Conservation (phyloP, 2,113 vertebrate species). For the Pelusios castaneus region DNA sequence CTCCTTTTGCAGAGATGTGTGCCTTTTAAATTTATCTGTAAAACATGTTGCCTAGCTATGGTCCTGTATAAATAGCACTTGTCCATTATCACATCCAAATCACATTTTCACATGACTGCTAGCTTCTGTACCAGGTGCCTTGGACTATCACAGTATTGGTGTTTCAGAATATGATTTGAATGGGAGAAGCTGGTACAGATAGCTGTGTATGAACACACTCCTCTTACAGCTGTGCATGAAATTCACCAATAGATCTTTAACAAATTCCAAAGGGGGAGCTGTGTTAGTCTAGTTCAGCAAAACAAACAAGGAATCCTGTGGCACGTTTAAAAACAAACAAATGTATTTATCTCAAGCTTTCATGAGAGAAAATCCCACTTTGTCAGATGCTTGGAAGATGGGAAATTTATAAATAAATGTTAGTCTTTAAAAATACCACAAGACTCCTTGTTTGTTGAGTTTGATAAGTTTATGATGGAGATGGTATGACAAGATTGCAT, state of each 20-base stretch:
- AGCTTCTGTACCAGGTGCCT: background rate
- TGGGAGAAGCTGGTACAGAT: background rate
- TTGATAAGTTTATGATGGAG: background rate
- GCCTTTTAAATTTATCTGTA: background rate
- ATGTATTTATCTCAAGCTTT: too few relatives aligned
- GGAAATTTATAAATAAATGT: too few relatives aligned
- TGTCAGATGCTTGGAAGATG: too few relatives aligned
- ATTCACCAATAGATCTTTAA: background rate
- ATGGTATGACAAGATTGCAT: too few relatives aligned
- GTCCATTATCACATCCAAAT: too few relatives aligned
- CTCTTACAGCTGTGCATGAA: background rate
- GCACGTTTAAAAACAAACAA: too few relatives aligned
- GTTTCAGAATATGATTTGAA: too few relatives aligned
- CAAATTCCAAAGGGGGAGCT: background rate
- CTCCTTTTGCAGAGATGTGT: background rate
- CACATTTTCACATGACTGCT: background rate
- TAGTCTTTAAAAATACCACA: too few relatives aligned
- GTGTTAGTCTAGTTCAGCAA: too few relatives aligned
- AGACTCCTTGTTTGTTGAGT: too few relatives aligned
- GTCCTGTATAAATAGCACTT: background rate
- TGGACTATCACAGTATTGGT: background rate
- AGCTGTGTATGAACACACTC: background rate
- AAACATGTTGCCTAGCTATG: background rate
- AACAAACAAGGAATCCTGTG: too few relatives aligned
- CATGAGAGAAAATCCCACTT: background rate